A percentile compares a stretch with the other conserved stretches of the same genome.
Evolutionary conservation across 2,888 invertebrate species (phyloP).

Genomic region (Eristalis intricaria): DNA sequence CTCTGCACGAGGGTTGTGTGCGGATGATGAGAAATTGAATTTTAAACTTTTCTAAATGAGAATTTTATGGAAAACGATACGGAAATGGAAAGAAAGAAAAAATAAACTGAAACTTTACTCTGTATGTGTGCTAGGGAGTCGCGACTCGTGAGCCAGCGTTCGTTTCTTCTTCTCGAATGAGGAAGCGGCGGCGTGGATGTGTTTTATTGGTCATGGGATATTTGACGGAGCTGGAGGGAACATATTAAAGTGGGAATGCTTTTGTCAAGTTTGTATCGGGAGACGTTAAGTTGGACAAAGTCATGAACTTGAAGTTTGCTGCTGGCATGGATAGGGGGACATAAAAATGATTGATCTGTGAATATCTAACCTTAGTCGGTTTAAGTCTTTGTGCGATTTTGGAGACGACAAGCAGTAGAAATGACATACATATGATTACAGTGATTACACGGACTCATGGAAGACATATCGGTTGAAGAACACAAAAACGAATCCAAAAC

Average conservation of each 20-base stretch:
- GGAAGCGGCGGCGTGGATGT: conserved; percentile 19
- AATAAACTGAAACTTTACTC: conserved; percentile 18
- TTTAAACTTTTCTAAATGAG: conserved; percentile 71
- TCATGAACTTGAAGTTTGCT: not conserved
- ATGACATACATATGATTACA: no score
- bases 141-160: conserved; percentile 30
- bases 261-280: not conserved
- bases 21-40: conserved; percentile 69
- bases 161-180: conserved; percentile 44
- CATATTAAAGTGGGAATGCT: conserved; percentile 23
- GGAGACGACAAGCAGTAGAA: no score
- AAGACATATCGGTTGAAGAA: no score
- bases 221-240: conserved; percentile 20
- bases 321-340: not conserved
- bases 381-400: no score
- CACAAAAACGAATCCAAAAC: no score
- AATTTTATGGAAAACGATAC: conserved; percentile 69
- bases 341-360: not conserved
- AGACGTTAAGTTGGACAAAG: not conserved
- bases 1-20: conserved; percentile 16
- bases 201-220: conserved; percentile 19
- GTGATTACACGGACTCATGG: no score
- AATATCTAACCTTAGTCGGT: no score
- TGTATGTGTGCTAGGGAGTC: not conserved
- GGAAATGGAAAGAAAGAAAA: conserved; percentile 17